These are phyloP conservation scores for Oncopeltus fasciatus DNA, from an alignment of 1,140 invertebrate genomes.

Conservation along the genomic window DNA sequence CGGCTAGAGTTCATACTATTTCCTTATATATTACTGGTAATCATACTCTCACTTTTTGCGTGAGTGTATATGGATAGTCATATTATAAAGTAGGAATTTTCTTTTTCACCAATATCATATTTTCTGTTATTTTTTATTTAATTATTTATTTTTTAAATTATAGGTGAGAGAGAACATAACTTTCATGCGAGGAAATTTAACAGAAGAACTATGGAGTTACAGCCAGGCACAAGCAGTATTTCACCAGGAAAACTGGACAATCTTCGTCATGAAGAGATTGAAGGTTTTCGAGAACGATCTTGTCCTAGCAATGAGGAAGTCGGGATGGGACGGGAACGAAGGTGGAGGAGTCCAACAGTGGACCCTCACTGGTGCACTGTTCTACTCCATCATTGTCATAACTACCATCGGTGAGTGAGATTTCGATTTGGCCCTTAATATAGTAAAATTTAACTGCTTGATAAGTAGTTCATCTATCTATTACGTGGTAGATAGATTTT, in stretches of 20 bases:
- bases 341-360: conserved; percentile 59
- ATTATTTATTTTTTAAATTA: conserved; percentile 21
- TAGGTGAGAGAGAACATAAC: conserved; percentile 68
- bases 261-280: conserved; percentile 39
- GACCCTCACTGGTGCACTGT: conserved; percentile 80
- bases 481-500: too few species aligned
- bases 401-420: conserved; percentile 87
- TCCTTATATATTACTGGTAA: too few species aligned
- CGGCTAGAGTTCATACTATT: too few species aligned
- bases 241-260: conserved; percentile 56
- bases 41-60: too few species aligned
- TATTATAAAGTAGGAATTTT: too few species aligned
- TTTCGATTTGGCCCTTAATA: too few species aligned
- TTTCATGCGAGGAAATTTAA: conserved; percentile 53
- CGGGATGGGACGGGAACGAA: conserved; percentile 85
- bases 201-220: conserved; percentile 62
- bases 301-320: conserved; percentile 66
- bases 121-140: too few species aligned
- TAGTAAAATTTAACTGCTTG: too few species aligned
- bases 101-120: too few species aligned
- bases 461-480: too few species aligned
- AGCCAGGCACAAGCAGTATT: conserved; percentile 49
- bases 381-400: conserved; percentile 95
- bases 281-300: conserved; percentile 67
- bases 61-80: too few species aligned